Base-by-base conservation (phyloP, 2,113 vertebrate species). In the Xenopus borealis region DNA sequence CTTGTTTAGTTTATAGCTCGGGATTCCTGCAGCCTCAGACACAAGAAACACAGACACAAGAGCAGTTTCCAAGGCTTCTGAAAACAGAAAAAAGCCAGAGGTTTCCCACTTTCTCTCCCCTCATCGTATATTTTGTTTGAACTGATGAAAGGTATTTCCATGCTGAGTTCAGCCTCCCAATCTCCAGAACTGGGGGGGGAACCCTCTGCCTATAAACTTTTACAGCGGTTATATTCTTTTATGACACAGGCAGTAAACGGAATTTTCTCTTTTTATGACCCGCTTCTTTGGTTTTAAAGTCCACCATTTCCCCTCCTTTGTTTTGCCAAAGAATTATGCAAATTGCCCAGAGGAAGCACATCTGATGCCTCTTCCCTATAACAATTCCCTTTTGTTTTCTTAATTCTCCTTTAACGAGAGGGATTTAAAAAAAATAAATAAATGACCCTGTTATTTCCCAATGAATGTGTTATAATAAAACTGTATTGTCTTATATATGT, bases 171-270 rank as follows among this genome's bases (percentile, higher is more conserved):
- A 94, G 93, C 96, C 95, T 94, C 94, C 95, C 95, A 96, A 96
- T 95, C 95, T 98, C 97, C 94, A 94, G 90, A 96, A 95, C 44
- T 58, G 23, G 33, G 66, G 23, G n/a, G 58, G 66, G 62, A 75
- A 75, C 73, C 74, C 97, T 95, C 96, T 96, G 95, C 92, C 97
- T 93, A 98, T 99, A 99, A 99, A 99, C 88, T 97, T 99, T 99
- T 98, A 99, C 95, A 91, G 93, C 94, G 90, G 93, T 96, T 96
- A 97, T 99, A 97, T 98, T 94, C 91, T 97, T 99, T 99, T 99
- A 99, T 94, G 92, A 94, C 94, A 80, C 91, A 88, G 23, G 77
- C 94, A 86, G 90, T 85, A 91, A 93, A 83, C 85, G 89, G 92
- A 86, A 92, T 95, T 92, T 94, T 90, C 89, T 7, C 88, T 86